Conservation (phyloP, 2,797 vertebrate species). For the Anolis apletophallus region DNA sequence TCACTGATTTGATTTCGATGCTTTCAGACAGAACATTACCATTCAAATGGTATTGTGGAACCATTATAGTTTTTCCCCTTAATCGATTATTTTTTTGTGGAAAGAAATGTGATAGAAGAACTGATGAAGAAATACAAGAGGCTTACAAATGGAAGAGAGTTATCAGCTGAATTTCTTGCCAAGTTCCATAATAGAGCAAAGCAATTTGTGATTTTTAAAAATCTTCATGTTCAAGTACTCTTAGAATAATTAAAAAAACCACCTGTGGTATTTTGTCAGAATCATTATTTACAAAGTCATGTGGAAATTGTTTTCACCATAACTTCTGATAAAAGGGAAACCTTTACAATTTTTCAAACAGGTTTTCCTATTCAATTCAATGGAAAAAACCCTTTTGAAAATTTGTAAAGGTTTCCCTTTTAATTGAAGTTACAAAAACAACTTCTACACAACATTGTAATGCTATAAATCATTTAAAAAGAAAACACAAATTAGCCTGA, state of each 20-base stretch:
- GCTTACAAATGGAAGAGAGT: neutral
- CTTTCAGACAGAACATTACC: neutral
- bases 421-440: neutral
- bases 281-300: too few relatives aligned
- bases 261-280: neutral
- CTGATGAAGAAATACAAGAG: neutral
- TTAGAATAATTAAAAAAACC: neutral
- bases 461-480: neutral
- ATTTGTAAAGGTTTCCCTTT: neutral
- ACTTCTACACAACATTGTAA: neutral
- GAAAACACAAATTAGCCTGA: neutral
- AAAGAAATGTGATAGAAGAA: too few relatives aligned
- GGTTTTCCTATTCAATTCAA: neutral
- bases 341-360: too few relatives aligned
- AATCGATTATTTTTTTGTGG: neutral
- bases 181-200: neutral
- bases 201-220: neutral
- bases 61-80: neutral
- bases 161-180: neutral
- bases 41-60: neutral
- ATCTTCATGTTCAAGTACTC: neutral
- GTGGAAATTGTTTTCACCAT: too few relatives aligned
- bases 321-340: too few relatives aligned
- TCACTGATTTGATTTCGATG: neutral
- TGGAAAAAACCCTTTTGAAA: neutral